Percentiles rank a stretch among this genome's conserved stretches.
Conservation (phyloP, 1,140 invertebrate species). For the Formica exsecta region DNA sequence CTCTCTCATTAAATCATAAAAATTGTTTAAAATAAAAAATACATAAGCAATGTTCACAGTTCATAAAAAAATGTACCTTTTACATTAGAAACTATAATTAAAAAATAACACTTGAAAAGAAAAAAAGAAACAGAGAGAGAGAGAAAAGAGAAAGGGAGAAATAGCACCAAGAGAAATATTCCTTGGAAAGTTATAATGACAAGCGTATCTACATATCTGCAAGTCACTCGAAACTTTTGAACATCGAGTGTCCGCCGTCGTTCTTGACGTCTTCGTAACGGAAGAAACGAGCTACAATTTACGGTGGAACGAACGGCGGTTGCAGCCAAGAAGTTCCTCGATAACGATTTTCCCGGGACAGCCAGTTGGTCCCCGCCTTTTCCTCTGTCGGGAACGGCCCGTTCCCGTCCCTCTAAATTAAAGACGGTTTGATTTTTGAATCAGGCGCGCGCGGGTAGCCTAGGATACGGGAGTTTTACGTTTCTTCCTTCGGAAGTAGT, state of each 20-base stretch:
- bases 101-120: neutral
- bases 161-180: conserved; percentile 3
- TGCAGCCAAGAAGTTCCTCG: conserved; percentile 37
- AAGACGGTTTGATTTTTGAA: conserved; percentile 59
- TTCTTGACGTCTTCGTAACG: conserved; percentile 52
- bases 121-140: neutral
- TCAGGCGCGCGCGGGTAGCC: neutral
- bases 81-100: conserved; percentile 4
- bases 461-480: conserved; percentile 58
- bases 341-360: conserved; percentile 57
- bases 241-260: conserved; percentile 55
- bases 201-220: conserved; percentile 30
- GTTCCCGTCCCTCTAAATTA: conserved; percentile 50
- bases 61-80: no score
- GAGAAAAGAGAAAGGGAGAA: neutral
- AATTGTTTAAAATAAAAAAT: no score
- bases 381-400: neutral
- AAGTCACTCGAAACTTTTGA: conserved; percentile 57
- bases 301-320: neutral
- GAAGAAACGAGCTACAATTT: conserved; percentile 50
- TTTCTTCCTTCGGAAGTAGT: conserved; percentile 56
- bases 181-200: conserved; percentile 49
- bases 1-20: no score
- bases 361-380: neutral
- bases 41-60: no score